phyloP scores from a whole-genome alignment of 2,888 invertebrate genomes.

The Camponotus fellah region DNA sequence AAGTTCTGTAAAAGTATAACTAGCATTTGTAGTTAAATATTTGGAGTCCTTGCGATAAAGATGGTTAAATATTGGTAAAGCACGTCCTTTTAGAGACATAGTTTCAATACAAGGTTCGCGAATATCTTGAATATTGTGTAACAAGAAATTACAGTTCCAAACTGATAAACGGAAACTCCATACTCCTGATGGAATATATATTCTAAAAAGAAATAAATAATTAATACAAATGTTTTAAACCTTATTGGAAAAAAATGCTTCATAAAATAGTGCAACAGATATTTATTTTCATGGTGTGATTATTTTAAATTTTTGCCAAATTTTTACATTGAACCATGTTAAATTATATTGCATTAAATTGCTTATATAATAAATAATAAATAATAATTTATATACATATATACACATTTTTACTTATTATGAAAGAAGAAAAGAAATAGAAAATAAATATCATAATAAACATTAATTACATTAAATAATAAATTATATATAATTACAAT shows the following conservation, averaged over 20 bases:
- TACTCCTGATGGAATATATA: conserved; percentile 86
- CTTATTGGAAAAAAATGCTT: neutral
- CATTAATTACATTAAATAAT: too few species aligned
- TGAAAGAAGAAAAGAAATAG: too few species aligned
- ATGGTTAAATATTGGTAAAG: conserved; percentile 84
- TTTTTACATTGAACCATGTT: neutral
- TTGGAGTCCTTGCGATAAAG: conserved; percentile 72
- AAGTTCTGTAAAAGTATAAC: conserved; percentile 83
- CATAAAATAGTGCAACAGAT: conserved; percentile 6
- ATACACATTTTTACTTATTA: too few species aligned
- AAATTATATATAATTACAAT: too few species aligned
- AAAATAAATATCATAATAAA: too few species aligned
- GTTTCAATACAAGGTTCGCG: conserved; percentile 83
- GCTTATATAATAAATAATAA: too few species aligned
- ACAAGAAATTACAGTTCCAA: conserved; percentile 84
- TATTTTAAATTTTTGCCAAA: neutral
- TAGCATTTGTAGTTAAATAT: conserved; percentile 80
- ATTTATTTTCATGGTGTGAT: neutral
- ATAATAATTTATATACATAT: too few species aligned
- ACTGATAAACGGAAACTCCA: conserved; percentile 85
- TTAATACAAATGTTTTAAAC: neutral
- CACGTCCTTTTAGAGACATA: conserved; percentile 83
- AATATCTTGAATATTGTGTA: conserved; percentile 73
- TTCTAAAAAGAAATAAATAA: conserved; percentile 76
- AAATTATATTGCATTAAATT: neutral